Evolutionary conservation across 2,888 invertebrate species (phyloP).

Genomic region (Imbricaverruca yamaguchii): DNA sequence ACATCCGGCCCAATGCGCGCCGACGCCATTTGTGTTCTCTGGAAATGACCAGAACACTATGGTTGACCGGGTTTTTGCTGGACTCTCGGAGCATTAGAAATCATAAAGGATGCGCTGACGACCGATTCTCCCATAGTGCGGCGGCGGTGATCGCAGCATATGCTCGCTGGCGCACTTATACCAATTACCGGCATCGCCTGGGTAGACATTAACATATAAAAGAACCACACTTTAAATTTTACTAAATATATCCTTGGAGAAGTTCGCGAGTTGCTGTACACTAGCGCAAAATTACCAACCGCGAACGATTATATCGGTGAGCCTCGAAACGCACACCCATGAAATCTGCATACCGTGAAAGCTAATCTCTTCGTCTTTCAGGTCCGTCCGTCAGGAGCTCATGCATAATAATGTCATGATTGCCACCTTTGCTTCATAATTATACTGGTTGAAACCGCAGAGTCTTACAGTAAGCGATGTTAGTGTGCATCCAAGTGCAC

Average conservation of each 20-base stretch:
- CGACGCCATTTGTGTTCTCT: constrained; percentile 1
- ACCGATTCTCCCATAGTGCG: background rate
- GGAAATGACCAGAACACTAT: background rate
- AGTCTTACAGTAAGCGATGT: too few relatives aligned
- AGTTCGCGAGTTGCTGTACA: background rate
- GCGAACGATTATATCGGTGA: background rate
- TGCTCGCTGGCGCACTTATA: background rate
- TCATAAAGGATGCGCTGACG: constrained; percentile 5
- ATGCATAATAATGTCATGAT: too few relatives aligned
- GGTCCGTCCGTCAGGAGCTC: too few relatives aligned
- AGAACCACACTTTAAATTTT: background rate
- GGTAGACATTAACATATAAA: background rate
- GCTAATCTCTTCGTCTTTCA: too few relatives aligned
- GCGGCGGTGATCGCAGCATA: background rate
- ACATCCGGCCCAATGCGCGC: background rate
- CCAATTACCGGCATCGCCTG: background rate
- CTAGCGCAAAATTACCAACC: background rate
- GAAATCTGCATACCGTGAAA: too few relatives aligned
- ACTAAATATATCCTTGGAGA: background rate
- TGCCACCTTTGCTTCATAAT: too few relatives aligned
- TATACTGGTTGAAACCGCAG: too few relatives aligned
- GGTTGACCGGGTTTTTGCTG: background rate
- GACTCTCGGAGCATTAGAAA: background rate
- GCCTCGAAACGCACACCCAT: too few relatives aligned
- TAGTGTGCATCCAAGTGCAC: too few relatives aligned